Evolutionary conservation across 2,888 invertebrate genomes (phyloP).

Genomic region (Panopea generosa): DNA sequence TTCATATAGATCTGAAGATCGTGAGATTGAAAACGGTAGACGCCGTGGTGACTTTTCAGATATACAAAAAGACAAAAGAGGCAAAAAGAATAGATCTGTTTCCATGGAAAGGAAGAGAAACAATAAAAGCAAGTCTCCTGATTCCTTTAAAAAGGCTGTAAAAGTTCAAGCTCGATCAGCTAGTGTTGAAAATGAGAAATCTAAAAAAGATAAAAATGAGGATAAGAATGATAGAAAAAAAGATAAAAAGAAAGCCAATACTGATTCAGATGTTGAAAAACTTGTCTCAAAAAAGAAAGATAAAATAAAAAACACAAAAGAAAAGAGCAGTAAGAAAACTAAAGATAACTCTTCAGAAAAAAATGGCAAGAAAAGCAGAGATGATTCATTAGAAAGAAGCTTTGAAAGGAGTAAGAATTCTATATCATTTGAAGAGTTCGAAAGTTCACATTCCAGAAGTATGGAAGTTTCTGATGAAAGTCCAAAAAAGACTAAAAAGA

Average conservation of each 20-base stretch:
- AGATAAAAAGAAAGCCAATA: neutral
- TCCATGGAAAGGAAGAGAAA: too few relatives aligned
- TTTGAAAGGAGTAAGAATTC: slow-evolving; percentile 52
- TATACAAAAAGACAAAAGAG: slow-evolving; percentile 2
- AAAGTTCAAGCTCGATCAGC: neutral
- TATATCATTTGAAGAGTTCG: neutral
- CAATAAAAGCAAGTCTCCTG: neutral
- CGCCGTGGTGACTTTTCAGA: neutral
- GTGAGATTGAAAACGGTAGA: neutral
- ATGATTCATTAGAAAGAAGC: slow-evolving; percentile 47
- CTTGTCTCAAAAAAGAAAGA: neutral
- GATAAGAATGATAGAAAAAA: slow-evolving; percentile 9
- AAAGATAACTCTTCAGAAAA: neutral
- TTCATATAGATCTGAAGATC: neutral
- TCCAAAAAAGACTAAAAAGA: slow-evolving; percentile 21
- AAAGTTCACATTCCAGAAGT: slow-evolving; percentile 23
- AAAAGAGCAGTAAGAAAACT: neutral
- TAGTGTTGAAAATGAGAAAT: slow-evolving; percentile 9
- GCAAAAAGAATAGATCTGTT: neutral
- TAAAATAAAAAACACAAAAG: neutral
- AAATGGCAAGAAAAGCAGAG: slow-evolving; percentile 7
- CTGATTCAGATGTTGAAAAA: neutral
- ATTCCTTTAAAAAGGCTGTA: too few relatives aligned
- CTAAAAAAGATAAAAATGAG: neutral
- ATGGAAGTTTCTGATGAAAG: slow-evolving; percentile 15